Evolutionary conservation across 1,140 invertebrate genomes (phyloP).

Genomic region (Hypothenemus hampei): DNA sequence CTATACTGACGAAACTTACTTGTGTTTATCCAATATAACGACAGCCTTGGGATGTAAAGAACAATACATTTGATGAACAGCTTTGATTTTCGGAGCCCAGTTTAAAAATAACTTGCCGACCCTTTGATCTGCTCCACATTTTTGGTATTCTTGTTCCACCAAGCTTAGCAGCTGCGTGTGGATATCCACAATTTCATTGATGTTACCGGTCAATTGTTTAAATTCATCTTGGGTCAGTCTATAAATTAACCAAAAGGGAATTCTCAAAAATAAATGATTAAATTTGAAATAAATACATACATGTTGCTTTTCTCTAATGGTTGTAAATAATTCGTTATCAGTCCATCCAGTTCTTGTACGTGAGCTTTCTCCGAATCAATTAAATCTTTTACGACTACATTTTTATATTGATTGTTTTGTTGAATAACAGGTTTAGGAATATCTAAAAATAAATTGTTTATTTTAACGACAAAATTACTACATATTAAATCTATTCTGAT

Average conservation of each 20-base stretch:
- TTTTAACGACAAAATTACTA: background rate
- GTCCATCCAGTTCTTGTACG: constrained; percentile 79
- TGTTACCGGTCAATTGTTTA: constrained; percentile 78
- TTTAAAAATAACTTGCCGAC: constrained; percentile 89
- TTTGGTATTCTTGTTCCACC: constrained; percentile 69
- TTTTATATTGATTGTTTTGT: constrained; percentile 40
- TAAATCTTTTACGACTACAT: constrained; percentile 83
- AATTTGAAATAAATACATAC: constrained; percentile 58
- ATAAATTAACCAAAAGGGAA: constrained; percentile 33
- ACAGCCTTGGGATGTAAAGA: constrained; percentile 84
- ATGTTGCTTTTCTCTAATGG: constrained; percentile 78
- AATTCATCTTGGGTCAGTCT: constrained; percentile 84
- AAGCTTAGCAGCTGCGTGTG: constrained; percentile 74
- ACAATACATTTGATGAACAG: constrained; percentile 84
- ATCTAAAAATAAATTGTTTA: constrained; percentile 31
- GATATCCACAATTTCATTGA: constrained; percentile 77
- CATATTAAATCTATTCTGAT: background rate
- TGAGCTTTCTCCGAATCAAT: constrained; percentile 88
- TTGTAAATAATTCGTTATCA: constrained; percentile 78
- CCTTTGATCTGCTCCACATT: constrained; percentile 69
- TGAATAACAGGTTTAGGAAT: constrained; percentile 30
- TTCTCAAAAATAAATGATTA: background rate
- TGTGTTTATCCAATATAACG: constrained; percentile 83
- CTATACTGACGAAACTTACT: constrained; percentile 55
- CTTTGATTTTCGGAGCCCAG: constrained; percentile 79